phyloP scores from a whole-genome alignment of 2,888 invertebrate species.

The Leptopterna dolabrata region DNA sequence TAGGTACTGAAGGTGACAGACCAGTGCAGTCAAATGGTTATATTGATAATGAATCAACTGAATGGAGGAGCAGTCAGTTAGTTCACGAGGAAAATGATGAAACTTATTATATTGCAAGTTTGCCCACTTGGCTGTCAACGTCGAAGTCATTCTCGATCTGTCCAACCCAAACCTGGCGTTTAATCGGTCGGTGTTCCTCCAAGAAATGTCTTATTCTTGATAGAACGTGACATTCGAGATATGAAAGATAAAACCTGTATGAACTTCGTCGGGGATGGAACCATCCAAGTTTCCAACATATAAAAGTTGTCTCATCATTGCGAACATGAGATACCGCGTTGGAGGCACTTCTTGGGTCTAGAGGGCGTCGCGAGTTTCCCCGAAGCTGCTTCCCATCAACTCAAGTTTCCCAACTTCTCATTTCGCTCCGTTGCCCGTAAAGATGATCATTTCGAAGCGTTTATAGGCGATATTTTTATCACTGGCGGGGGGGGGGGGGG shows the following conservation, averaged over 20 bases:
- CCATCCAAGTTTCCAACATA: slow-evolving; percentile 21
- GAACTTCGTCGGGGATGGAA: not conserved
- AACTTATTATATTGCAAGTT: too few relatives aligned
- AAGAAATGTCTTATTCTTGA: too few relatives aligned
- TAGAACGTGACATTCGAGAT: not conserved
- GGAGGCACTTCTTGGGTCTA: not conserved
- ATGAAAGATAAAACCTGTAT: not conserved
- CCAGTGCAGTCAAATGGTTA: too few relatives aligned
- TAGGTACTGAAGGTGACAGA: too few relatives aligned
- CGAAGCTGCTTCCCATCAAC: not conserved
- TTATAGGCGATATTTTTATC: not conserved
- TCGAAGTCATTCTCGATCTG: too few relatives aligned
- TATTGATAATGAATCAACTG: too few relatives aligned
- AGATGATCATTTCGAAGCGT: slow-evolving; percentile 20
- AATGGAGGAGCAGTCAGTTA: too few relatives aligned
- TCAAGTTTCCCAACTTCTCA: slow-evolving; percentile 3
- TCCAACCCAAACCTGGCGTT: too few relatives aligned
- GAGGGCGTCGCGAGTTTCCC: slow-evolving; percentile 1
- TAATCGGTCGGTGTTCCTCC: too few relatives aligned
- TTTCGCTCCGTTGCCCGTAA: slow-evolving; percentile 9
- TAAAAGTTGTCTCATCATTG: slow-evolving; percentile 36
- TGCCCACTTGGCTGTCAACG: too few relatives aligned
- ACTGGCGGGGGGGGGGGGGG: too few relatives aligned
- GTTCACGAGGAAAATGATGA: too few relatives aligned
- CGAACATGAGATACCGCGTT: slow-evolving; percentile 19